Conservation (phyloP, 2,113 vertebrate species). For the Mionectes macconnelli region DNA sequence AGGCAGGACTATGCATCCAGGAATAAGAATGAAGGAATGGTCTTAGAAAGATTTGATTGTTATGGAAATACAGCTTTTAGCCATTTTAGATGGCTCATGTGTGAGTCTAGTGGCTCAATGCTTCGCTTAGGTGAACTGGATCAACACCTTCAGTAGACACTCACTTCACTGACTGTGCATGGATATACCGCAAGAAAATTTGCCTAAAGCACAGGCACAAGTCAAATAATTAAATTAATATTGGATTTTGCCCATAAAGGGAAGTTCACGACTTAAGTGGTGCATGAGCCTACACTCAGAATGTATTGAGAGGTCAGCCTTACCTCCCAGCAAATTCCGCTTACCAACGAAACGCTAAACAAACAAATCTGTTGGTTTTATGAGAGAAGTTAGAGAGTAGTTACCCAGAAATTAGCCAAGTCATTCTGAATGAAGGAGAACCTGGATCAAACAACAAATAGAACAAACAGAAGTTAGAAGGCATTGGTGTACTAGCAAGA, state of each 20-base stretch:
- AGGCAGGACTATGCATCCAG: neutral
- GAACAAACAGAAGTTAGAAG: neutral
- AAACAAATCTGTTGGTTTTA: neutral
- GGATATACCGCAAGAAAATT: neutral
- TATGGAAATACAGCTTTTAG: neutral
- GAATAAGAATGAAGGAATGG: neutral
- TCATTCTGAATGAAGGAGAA: neutral
- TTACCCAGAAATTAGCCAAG: neutral
- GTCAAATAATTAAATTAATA: neutral
- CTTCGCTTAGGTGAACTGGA: neutral
- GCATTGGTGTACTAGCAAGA: rapidly evolving
- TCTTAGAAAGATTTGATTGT: neutral
- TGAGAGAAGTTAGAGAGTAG: neutral
- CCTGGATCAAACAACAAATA: neutral
- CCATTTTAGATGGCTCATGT: neutral
- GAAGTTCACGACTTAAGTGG: neutral
- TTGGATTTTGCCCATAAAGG: neutral
- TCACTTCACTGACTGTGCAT: neutral
- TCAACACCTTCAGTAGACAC: neutral
- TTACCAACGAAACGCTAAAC: neutral
- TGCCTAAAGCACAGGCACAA: neutral
- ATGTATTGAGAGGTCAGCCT: neutral
- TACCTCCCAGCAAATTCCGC: neutral
- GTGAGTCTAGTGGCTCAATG: neutral
- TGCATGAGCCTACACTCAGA: neutral